Evolutionary conservation across 2,113 vertebrate genomes (phyloP).

Genomic region (Geococcyx californianus): DNA sequence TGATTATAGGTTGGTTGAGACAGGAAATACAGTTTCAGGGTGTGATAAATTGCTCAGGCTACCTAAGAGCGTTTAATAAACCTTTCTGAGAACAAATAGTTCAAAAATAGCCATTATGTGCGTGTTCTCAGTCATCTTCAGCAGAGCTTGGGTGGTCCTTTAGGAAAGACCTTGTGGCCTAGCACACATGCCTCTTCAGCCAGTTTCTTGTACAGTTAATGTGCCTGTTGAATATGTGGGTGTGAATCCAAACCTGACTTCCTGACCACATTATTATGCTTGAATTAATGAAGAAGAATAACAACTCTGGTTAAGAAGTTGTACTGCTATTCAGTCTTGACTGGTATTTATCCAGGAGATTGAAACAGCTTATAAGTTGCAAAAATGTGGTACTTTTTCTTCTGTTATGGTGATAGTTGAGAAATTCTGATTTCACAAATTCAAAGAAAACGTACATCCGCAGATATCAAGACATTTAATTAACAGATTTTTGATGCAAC

Average conservation of each 20-base stretch:
- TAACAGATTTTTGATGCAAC: neutral
- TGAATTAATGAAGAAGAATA: constrained; percentile 67
- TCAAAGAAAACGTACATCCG: neutral
- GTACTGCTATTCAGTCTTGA: neutral
- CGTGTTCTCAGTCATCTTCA: neutral
- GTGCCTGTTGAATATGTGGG: constrained; percentile 42
- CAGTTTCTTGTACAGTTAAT: constrained; percentile 40
- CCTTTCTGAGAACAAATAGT: neutral
- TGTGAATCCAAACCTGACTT: constrained; percentile 73
- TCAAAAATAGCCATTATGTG: neutral
- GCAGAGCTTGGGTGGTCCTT: constrained; percentile 57
- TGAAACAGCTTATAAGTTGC: neutral
- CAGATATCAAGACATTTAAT: neutral
- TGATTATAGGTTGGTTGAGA: neutral
- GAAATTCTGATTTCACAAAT: constrained; percentile 6
- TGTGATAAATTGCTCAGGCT: neutral
- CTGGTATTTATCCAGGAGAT: constrained; percentile 15
- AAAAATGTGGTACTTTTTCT: neutral
- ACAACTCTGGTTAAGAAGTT: constrained; percentile 49
- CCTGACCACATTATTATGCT: constrained; percentile 74
- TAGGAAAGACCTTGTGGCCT: constrained; percentile 50
- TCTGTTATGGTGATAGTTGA: neutral
- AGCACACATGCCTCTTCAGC: constrained; percentile 24
- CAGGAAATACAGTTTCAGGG: neutral
- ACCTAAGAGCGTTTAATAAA: neutral